Percentiles rank a stretch among this genome's conserved stretches.
Conservation (phyloP, 37 sponge, comb jelly and placozoan species). For the Beroe forskalii region DNA sequence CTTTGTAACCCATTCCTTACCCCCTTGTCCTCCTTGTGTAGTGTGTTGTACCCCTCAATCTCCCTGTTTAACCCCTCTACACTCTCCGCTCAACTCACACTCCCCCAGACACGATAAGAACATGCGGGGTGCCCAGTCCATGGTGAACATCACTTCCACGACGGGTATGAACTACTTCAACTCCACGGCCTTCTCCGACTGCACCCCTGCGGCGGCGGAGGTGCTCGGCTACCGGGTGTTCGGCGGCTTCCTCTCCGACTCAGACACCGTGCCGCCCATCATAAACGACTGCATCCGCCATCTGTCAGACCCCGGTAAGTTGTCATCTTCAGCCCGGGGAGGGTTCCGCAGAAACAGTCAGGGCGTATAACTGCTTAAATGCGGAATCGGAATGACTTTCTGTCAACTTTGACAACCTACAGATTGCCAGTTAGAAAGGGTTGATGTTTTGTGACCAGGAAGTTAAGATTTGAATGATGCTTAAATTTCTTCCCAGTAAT, state of each 20-base stretch:
- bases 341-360: too few relatives aligned
- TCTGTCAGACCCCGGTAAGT: neutral
- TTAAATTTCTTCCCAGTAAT: too few relatives aligned
- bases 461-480: too few relatives aligned
- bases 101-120: neutral
- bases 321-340: neutral
- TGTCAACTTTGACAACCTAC: too few relatives aligned
- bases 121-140: neutral
- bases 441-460: too few relatives aligned
- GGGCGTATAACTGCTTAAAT: too few relatives aligned
- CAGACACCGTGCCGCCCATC: neutral
- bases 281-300: neutral
- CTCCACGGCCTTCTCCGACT: neutral
- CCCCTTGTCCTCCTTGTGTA: too few relatives aligned
- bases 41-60: too few relatives aligned
- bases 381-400: too few relatives aligned
- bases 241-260: neutral
- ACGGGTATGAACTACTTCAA: neutral
- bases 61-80: too few relatives aligned
- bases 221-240: slow-evolving; percentile 23
- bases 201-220: neutral
- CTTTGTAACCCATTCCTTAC: too few relatives aligned
- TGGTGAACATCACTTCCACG: slow-evolving; percentile 18
- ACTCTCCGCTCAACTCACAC: neutral
- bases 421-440: too few relatives aligned